Conservation (phyloP, 1,140 invertebrate species). For the Trachymyrmex septentrionalis region DNA sequence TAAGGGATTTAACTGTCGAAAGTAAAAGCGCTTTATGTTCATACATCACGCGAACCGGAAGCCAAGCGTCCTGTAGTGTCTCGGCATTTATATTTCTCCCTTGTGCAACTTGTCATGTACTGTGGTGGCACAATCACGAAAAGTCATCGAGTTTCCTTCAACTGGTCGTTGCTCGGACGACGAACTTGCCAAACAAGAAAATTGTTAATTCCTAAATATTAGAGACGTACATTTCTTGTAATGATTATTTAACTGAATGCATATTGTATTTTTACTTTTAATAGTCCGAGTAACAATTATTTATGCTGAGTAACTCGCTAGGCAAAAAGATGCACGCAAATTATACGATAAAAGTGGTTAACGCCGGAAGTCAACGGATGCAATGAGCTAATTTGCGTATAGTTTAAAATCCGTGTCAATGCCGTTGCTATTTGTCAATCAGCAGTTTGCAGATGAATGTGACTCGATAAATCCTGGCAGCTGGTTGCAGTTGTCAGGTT, state of each 20-base stretch:
- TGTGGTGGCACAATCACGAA: slow-evolving; percentile 54
- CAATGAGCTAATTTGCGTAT: slow-evolving; percentile 69
- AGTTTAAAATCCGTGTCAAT: slow-evolving; percentile 79
- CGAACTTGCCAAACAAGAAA: slow-evolving; percentile 6
- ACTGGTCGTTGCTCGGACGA: slow-evolving; percentile 27
- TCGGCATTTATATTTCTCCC: slow-evolving; percentile 58
- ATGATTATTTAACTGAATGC: not conserved
- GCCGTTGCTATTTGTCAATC: slow-evolving; percentile 76
- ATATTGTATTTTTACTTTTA: not conserved
- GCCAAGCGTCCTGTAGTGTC: slow-evolving; percentile 55
- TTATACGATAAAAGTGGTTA: slow-evolving; percentile 41
- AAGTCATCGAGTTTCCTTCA: slow-evolving; percentile 55
- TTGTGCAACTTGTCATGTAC: slow-evolving; percentile 54
- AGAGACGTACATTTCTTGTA: not conserved
- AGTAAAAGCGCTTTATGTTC: slow-evolving; percentile 57
- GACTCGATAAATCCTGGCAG: slow-evolving; percentile 59
- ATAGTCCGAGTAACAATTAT: not conserved
- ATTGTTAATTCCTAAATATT: not conserved
- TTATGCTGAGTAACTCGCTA: not conserved
- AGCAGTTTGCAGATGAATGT: slow-evolving; percentile 65
- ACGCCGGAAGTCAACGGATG: slow-evolving; percentile 71
- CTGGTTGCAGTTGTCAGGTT: not conserved
- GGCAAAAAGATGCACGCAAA: slow-evolving; percentile 27
- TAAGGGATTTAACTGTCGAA: slow-evolving; percentile 53
- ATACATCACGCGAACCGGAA: slow-evolving; percentile 64